These are phyloP conservation scores for Pyxicephalus adspersus DNA, from an alignment of 2,113 vertebrate genomes.

Conservation along the genomic window DNA sequence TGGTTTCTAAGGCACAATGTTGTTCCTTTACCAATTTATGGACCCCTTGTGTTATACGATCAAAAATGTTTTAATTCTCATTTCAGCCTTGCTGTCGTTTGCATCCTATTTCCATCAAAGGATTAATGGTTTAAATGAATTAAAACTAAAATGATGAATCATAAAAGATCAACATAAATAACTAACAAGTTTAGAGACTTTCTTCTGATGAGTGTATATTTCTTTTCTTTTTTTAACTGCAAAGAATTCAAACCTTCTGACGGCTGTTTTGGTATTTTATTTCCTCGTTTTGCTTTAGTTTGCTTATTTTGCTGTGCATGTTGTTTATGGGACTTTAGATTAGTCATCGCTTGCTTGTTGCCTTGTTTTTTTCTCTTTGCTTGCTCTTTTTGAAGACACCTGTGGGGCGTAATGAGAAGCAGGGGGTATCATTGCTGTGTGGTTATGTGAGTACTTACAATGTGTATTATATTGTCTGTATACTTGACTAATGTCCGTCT, in stretches of 20 bases:
- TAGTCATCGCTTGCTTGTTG: slow-evolving; percentile 71
- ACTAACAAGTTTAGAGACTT: not conserved
- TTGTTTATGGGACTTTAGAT: slow-evolving; percentile 22
- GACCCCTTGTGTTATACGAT: no score
- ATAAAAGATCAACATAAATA: no score
- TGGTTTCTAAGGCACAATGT: no score
- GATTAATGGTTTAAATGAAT: no score
- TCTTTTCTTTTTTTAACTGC: slow-evolving; percentile 70
- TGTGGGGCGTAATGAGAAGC: slow-evolving; percentile 83
- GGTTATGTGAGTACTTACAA: slow-evolving; percentile 69
- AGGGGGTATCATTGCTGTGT: slow-evolving; percentile 82
- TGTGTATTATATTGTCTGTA: slow-evolving; percentile 64
- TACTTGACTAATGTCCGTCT: slow-evolving; percentile 64
- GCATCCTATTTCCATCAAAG: no score
- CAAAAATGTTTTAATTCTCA: no score
- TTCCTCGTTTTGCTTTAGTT: slow-evolving; percentile 9
- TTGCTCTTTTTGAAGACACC: slow-evolving; percentile 83
- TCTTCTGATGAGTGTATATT: not conserved
- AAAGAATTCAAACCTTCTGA: slow-evolving; percentile 73
- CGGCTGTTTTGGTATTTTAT: slow-evolving; percentile 65
- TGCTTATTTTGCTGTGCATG: slow-evolving; percentile 44
- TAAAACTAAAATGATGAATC: no score
- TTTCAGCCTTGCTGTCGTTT: no score
- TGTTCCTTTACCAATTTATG: no score
- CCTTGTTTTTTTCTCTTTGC: slow-evolving; percentile 73